These are phyloP conservation scores for Himantopus leucocephalus DNA, from an alignment of 2,113 vertebrate species.

Conservation along the genomic window DNA sequence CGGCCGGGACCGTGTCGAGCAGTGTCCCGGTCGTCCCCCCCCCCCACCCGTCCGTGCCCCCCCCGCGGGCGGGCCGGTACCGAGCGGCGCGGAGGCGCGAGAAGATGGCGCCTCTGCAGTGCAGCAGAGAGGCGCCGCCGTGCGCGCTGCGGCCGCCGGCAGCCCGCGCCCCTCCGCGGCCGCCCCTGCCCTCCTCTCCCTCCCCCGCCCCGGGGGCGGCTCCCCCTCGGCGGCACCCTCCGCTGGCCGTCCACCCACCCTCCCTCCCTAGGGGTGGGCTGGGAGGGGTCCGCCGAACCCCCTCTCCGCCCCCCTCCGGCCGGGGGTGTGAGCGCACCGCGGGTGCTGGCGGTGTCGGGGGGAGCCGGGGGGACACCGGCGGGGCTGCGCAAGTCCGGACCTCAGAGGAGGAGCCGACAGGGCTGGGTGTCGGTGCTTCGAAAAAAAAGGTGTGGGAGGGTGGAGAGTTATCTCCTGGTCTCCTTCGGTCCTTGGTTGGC, in stretches of 20 bases:
- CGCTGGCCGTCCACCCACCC: no score
- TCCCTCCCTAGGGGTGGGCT: neutral
- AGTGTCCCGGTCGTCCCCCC: no score
- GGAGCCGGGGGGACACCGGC: no score
- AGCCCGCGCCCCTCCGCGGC: constrained; percentile 22
- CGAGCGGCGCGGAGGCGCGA: constrained; percentile 66
- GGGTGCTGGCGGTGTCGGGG: neutral
- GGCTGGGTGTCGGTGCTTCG: neutral
- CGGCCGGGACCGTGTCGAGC: neutral
- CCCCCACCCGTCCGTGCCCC: neutral
- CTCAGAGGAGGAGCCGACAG: neutral
- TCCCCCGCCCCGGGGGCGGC: neutral
- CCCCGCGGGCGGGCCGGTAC: neutral
- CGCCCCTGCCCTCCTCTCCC: neutral
- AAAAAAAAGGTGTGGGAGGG: neutral
- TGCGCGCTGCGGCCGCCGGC: constrained; percentile 66
- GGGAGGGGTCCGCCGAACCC: neutral
- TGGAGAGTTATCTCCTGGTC: neutral
- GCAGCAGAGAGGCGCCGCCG: constrained; percentile 78
- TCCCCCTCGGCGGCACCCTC: neutral
- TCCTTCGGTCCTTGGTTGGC: neutral
- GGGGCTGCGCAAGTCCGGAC: no score
- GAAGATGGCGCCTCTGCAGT: constrained; percentile 97
- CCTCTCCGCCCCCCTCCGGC: no score
- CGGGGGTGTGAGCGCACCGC: neutral